Base-by-base conservation (phyloP, 2,113 vertebrate genomes). In the Lamprotornis superbus region DNA sequence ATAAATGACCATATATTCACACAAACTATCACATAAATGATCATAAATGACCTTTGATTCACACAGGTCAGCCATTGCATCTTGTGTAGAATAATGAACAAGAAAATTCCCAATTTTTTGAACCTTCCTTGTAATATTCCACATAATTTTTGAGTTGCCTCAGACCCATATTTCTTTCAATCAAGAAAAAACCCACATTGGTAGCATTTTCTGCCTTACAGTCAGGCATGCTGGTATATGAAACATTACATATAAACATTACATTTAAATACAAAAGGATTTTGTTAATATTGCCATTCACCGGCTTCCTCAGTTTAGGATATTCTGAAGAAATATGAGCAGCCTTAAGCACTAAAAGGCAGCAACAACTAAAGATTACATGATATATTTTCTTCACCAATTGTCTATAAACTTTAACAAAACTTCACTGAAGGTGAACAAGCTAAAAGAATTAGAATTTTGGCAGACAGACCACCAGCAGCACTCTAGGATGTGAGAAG, bases 1-100 rank as follows among this genome's bases (percentile, higher is more conserved):
- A 86, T 31, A 53, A 52, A n/a, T 0, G 5, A 50, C 35, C 35
- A 40, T 27, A 33, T 25, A 61, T 49, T 47, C 27, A 39, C 56
- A 74, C 28, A 57, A 56, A 35, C 0, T 0, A n/a, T 35, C 12
- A 33, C 13, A 30, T 23, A 47, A 59, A 30, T 4, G 1, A 50
- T 50, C 17, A 78, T 11, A 69, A 56, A 50, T 2, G 1, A 63
- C 11, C 8, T 65, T 33, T 57, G 18, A 70, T 92, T 85, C 65
- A 65, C 18, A 30, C 1, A 77, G 18, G 8, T 18, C 47, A 70
- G 33, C 30, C 59, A 12, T 46, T 65, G 8, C 15, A 56, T 30
- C 64, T 49, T 40, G 16, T 13, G 7, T 8, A 85, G 27, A 75
- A 50, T 46, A 78, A 23, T 3, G 5, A 61, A 40, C 7, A 23